A percentile compares a stretch with the other conserved stretches of the same genome.
phyloP scores from a whole-genome alignment of 1,140 invertebrate genomes.

The Lepidotrigona ventralis region DNA sequence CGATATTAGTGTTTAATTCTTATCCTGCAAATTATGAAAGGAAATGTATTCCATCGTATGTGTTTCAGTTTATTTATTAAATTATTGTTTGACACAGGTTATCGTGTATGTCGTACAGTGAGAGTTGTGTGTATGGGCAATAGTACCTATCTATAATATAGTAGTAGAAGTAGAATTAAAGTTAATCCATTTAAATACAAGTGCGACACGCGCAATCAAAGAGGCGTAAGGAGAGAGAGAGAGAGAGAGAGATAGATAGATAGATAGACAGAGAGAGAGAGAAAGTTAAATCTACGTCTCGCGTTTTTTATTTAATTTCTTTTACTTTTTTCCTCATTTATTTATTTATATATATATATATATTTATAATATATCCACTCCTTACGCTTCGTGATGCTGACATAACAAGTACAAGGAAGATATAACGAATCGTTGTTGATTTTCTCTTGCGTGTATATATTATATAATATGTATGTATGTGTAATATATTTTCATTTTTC shows the following conservation, averaged over 20 bases:
- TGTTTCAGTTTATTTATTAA: slow-evolving; percentile 81
- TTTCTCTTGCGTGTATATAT: slow-evolving; percentile 25
- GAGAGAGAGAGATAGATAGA: neutral
- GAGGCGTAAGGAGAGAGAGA: slow-evolving; percentile 34
- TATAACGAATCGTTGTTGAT: slow-evolving; percentile 29
- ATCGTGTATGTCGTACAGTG: slow-evolving; percentile 79
- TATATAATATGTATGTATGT: slow-evolving; percentile 25
- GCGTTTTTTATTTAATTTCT: neutral
- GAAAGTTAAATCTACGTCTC: slow-evolving; percentile 27
- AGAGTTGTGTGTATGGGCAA: slow-evolving; percentile 76
- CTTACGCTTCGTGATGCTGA: slow-evolving; percentile 42
- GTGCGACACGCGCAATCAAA: slow-evolving; percentile 63
- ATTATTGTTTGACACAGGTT: slow-evolving; percentile 79
- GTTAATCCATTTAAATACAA: slow-evolving; percentile 80
- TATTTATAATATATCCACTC: slow-evolving; percentile 16
- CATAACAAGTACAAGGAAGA: slow-evolving; percentile 51
- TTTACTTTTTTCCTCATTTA: neutral
- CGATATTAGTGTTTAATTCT: neutral
- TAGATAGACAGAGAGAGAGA: neutral
- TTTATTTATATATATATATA: slow-evolving; percentile 18
- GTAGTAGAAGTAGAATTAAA: slow-evolving; percentile 78
- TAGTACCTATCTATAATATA: slow-evolving; percentile 76
- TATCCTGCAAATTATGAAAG: neutral
- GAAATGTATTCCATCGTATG: slow-evolving; percentile 66
- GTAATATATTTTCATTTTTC: slow-evolving; percentile 3